These are phyloP conservation scores for Melanerpes formicivorus DNA, from an alignment of 2,113 vertebrate genomes.

Conservation along the genomic window DNA sequence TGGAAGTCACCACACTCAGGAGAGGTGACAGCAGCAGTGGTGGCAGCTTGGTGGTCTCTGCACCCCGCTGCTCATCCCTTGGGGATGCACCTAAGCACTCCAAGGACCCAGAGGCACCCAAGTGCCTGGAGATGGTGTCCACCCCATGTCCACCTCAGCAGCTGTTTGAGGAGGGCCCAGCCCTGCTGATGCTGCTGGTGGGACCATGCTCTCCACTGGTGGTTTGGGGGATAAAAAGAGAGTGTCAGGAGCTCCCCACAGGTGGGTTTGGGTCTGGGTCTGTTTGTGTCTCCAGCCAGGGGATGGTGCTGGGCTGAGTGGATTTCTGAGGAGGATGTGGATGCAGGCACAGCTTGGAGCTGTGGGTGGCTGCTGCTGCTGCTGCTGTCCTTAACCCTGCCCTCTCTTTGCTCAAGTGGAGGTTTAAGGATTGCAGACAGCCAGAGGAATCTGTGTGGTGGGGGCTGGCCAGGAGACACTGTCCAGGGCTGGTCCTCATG, in stretches of 20 bases:
- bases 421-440: background rate
- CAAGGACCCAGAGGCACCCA: background rate
- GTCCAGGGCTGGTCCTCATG: background rate
- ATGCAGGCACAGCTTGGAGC: background rate
- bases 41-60: background rate
- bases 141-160: too few relatives aligned
- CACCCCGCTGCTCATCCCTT: background rate
- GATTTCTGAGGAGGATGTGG: background rate
- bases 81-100: background rate
- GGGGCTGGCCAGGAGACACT: rapidly evolving
- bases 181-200: background rate
- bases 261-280: background rate
- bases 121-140: too few relatives aligned
- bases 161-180: background rate
- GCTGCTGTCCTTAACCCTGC: background rate
- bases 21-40: background rate
- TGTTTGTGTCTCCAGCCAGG: background rate
- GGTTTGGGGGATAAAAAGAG: background rate
- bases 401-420: background rate
- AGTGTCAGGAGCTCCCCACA: background rate
- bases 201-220: rapidly evolving
- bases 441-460: background rate
- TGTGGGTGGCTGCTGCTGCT: background rate
- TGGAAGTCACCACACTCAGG: background rate
- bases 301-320: background rate